These are phyloP conservation scores for Meda fulgida DNA, from an alignment of 2,797 vertebrate species.

Conservation along the genomic window DNA sequence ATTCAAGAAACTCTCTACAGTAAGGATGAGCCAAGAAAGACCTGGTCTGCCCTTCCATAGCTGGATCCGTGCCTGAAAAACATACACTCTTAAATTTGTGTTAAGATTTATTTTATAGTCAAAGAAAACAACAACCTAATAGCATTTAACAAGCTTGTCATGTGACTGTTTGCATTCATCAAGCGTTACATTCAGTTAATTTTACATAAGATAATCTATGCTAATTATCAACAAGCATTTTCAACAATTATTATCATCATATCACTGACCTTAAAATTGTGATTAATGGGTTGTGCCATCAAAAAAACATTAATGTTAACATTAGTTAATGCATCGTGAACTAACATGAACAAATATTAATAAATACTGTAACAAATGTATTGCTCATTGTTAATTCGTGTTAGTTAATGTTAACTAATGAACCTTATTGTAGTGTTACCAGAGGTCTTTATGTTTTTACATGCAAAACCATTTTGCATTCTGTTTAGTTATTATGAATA, in stretches of 20 bases:
- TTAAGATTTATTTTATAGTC: neutral
- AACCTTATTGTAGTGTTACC: no score
- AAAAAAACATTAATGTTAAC: no score
- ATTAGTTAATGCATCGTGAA: no score
- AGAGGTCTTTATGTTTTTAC: no score
- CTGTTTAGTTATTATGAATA: no score
- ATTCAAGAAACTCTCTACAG: slow-evolving; percentile 68
- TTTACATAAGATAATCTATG: neutral
- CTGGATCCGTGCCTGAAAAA: slow-evolving; percentile 68
- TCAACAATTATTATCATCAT: no score
- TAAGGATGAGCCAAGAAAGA: slow-evolving; percentile 68
- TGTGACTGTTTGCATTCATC: neutral
- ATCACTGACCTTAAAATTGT: neutral
- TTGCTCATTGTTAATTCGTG: no score
- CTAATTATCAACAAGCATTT: neutral
- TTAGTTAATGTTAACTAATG: no score
- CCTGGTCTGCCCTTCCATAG: slow-evolving; percentile 56
- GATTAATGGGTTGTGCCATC: neutral
- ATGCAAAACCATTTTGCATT: no score
- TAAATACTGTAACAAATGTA: no score
- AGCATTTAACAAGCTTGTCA: neutral
- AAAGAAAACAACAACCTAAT: neutral
- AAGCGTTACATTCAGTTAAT: neutral
- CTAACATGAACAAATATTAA: no score
- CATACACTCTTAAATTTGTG: neutral